Evolutionary conservation across 2,888 invertebrate genomes (phyloP), one percentile per base, ranked within the genome.

Genomic region (Protophormia terraenovae): DNA sequence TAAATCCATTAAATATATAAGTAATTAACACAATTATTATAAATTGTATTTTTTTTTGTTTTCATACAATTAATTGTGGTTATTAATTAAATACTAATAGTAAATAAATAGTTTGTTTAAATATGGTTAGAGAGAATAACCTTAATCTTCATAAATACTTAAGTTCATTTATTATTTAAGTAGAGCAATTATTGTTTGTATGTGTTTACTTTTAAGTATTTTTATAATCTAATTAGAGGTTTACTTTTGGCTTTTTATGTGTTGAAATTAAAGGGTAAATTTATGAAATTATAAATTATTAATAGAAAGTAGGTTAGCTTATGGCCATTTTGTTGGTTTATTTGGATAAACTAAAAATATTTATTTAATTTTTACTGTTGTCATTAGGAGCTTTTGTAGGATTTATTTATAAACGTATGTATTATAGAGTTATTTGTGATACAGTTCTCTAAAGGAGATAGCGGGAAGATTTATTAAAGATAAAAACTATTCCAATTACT

Each of bases 21-120:
- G 47, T 35, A 62, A 73, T 73, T 72, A 45, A n/a, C 53, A 22
- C 69, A 53, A 69, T 69, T 60, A 60, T 22, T 27, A 41, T 60
- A n/a, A 29, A 29, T 58, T 16, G 19, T 10, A 14, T 8, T 58
- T 72, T 35, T 27, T 41, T 27, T 16, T 58, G 8, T 12, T 16
- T 29, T 8, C 1, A 27, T 58, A n/a, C n/a, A n/a, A n/a, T 58
- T n/a, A 16, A n/a, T 41, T 29, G 24, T 0, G 27, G 27, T 29
- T 19, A 16, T 16, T 41, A 72, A 55, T 72, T 58, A 58, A 58
- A 72, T 22, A 58, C 58, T 14, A 41, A 29, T 22, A 58, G 72
- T 14, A 41, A 29, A 58, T 45, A 72, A 72, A 58, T 72, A 45
- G n/a, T n/a, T n/a, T n/a, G n/a, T n/a, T n/a, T n/a, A n/a, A n/a